phyloP scores from a whole-genome alignment of 2,113 vertebrate genomes.

The Sula dactylatra region DNA sequence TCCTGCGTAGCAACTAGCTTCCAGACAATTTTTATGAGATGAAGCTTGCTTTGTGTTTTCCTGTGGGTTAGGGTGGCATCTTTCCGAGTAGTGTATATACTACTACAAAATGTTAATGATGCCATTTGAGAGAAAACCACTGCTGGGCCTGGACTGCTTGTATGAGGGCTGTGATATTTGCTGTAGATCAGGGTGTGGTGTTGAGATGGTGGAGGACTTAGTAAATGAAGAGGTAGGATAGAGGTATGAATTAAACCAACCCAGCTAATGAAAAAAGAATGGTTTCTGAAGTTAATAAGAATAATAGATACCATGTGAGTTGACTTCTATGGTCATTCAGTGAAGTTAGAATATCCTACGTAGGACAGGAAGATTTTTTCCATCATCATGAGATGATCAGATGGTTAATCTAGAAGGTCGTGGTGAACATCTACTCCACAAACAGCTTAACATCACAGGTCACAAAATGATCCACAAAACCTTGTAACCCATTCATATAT shows the following conservation, averaged over 20 bases:
- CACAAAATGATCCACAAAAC: background rate
- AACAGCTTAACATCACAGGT: background rate
- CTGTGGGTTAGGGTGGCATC: background rate
- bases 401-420: background rate
- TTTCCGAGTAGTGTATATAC: background rate
- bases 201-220: no score
- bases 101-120: background rate
- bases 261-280: background rate
- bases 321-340: background rate
- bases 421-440: background rate
- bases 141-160: background rate
- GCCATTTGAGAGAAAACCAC: background rate
- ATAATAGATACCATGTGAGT: background rate
- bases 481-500: background rate
- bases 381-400: background rate
- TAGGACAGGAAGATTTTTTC: background rate
- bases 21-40: background rate
- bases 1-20: background rate
- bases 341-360: background rate
- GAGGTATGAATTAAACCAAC: background rate
- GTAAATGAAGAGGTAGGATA: background rate
- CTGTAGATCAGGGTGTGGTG: background rate
- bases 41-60: background rate
- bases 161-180: background rate
- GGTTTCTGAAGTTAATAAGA: background rate